A percentile compares a stretch with the other conserved stretches of the same genome.
These are phyloP conservation scores for Plotosus lineatus DNA, from an alignment of 2,113 vertebrate species.

Conservation along the genomic window DNA sequence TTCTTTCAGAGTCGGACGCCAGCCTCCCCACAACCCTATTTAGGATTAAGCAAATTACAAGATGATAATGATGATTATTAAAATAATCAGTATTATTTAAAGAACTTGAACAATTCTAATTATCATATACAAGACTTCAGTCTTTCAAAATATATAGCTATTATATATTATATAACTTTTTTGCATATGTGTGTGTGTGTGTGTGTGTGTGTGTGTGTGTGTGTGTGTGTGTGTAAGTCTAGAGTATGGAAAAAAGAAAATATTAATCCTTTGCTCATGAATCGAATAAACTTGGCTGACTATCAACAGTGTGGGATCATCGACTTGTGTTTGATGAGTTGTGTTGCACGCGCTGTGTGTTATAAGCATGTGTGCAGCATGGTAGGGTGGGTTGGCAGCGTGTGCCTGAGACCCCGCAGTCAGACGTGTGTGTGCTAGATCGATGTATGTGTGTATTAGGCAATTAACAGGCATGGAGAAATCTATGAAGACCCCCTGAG, in stretches of 20 bases:
- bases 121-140: background rate
- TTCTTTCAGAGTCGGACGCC: no score
- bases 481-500: constrained; percentile 46
- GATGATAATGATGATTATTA: no score
- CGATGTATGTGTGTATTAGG: constrained; percentile 33
- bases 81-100: background rate
- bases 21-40: no score
- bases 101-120: background rate
- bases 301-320: constrained; percentile 41
- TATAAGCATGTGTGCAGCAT: background rate
- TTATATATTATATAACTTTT: background rate
- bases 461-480: constrained; percentile 58
- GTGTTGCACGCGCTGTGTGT: constrained; percentile 43
- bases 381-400: constrained; percentile 22
- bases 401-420: constrained; percentile 12
- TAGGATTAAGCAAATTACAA: no score
- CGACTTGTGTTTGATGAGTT: constrained; percentile 68
- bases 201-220: background rate
- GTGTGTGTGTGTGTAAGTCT: background rate
- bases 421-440: constrained; percentile 27
- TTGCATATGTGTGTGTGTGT: background rate
- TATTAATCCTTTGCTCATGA: constrained; percentile 49
- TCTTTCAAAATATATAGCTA: background rate
- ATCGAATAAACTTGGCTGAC: constrained; percentile 55
- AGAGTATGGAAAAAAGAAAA: constrained; percentile 26